Evolutionary conservation across 2,113 vertebrate species (phyloP).

Genomic region (Thunnus thynnus): DNA sequence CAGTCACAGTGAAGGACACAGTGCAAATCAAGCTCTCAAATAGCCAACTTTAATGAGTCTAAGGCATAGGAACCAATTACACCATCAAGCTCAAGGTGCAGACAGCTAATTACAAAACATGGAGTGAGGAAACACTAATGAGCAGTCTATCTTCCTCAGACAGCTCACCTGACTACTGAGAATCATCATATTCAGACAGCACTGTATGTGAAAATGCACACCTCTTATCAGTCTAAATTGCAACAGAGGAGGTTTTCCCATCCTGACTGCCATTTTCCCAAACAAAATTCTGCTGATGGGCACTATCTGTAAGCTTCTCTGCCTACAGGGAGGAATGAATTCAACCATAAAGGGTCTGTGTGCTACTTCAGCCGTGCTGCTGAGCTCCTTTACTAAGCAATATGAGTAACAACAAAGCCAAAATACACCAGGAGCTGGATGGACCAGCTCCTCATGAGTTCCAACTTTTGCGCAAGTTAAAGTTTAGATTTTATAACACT

Average conservation of each 20-base stretch:
- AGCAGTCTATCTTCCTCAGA: slow-evolving; percentile 11
- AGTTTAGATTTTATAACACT: too few species aligned
- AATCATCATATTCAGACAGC: background rate
- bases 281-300: background rate
- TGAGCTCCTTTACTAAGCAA: background rate
- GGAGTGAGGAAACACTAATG: slow-evolving; percentile 42
- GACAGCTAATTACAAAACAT: slow-evolving; percentile 68
- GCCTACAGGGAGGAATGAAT: background rate
- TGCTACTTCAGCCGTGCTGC: background rate
- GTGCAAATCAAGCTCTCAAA: slow-evolving; percentile 51
- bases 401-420: background rate
- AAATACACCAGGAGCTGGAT: background rate
- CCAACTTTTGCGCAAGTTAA: too few species aligned
- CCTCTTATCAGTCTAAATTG: background rate
- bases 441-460: too few species aligned
- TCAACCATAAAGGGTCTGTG: background rate
- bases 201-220: background rate
- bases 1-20: slow-evolving; percentile 48
- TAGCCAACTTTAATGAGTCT: slow-evolving; percentile 47
- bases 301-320: background rate
- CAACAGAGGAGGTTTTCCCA: background rate
- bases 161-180: slow-evolving; percentile 5
- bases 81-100: slow-evolving; percentile 45
- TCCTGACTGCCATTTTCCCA: background rate
- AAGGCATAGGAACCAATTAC: slow-evolving; percentile 64